Conservation (phyloP, 1,140 invertebrate genomes). For the Sarcophaga peregrina region DNA sequence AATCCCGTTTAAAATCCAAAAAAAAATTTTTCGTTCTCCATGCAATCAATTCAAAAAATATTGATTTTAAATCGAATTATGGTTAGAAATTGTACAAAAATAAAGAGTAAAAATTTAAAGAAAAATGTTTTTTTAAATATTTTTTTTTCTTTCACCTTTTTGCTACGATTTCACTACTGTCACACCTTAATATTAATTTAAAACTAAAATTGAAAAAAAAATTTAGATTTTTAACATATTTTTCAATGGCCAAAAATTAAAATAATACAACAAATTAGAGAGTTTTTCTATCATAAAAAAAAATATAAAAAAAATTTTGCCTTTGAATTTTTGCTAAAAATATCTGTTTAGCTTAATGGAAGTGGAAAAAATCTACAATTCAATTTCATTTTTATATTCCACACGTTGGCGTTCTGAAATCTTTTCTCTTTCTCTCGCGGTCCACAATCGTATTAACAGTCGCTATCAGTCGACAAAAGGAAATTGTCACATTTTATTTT, state of each 20-base stretch:
- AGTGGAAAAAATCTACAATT: conserved; percentile 16
- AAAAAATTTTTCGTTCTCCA: too few species aligned
- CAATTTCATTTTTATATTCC: conserved; percentile 10
- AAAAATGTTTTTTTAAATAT: too few species aligned
- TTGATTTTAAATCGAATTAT: background rate
- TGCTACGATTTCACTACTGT: conserved; percentile 44
- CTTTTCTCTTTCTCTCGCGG: background rate
- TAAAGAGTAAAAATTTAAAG: background rate
- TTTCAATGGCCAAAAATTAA: conserved; percentile 15
- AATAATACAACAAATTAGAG: background rate
- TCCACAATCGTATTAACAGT: background rate
- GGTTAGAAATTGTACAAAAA: background rate
- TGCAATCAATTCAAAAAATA: background rate
- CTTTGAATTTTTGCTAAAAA: conserved; percentile 28
- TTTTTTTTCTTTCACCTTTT: conserved; percentile 44
- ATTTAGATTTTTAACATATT: conserved; percentile 17
- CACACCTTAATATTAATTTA: conserved; percentile 46
- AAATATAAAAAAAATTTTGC: background rate
- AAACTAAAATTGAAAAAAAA: conserved; percentile 38
- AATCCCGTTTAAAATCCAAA: too few species aligned
- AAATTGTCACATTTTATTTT: conserved; percentile 30
- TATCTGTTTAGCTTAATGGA: conserved; percentile 20
- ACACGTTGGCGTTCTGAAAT: conserved; percentile 18
- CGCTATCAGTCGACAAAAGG: background rate
- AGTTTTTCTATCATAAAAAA: background rate